Percentiles rank a stretch among this genome's conserved stretches.
Conservation (phyloP, 2,888 invertebrate species). For the Aleiodes alternator region DNA sequence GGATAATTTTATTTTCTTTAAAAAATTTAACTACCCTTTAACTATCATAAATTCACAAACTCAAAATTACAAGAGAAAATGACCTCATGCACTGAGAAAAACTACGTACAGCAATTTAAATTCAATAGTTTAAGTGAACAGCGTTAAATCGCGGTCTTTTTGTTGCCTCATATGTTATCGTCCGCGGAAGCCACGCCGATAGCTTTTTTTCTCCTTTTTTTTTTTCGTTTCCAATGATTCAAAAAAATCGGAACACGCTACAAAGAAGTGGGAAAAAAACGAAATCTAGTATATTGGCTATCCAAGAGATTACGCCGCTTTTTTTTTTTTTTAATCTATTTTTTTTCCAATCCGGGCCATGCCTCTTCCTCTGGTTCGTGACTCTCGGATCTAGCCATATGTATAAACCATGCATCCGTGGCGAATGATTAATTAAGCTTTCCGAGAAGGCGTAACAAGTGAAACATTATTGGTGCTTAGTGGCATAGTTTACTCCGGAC, state of each 20-base stretch:
- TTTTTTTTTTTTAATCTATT: not conserved
- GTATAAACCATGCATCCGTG: slow-evolving; percentile 27
- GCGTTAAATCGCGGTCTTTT: slow-evolving; percentile 1
- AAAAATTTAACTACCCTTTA: too few species aligned
- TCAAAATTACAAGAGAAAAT: slow-evolving; percentile 6
- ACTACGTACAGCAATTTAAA: slow-evolving; percentile 14
- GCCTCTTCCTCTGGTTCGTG: slow-evolving; percentile 37
- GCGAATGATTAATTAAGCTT: slow-evolving; percentile 71
- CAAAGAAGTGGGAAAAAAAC: not conserved
- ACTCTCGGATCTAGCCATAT: slow-evolving; percentile 21
- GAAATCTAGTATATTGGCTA: not conserved
- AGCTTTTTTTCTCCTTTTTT: not conserved
- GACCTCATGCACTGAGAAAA: not conserved
- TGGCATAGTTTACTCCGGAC: slow-evolving; percentile 65
- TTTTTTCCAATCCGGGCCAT: not conserved
- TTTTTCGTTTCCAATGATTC: not conserved
- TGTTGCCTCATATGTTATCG: slow-evolving; percentile 14
- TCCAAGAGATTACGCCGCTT: slow-evolving; percentile 28
- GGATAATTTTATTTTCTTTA: too few species aligned
- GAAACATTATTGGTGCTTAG: slow-evolving; percentile 69
- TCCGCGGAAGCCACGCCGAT: slow-evolving; percentile 19
- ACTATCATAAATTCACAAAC: too few species aligned
- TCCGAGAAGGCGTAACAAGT: slow-evolving; percentile 71
- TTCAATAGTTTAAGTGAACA: slow-evolving; percentile 9
- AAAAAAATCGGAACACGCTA: slow-evolving; percentile 20